A percentile compares a stretch with the other conserved stretches of the same genome.
These are phyloP conservation scores for Megaptera novaeangliae DNA, from an alignment of 2,113 vertebrate species.

Conservation along the genomic window DNA sequence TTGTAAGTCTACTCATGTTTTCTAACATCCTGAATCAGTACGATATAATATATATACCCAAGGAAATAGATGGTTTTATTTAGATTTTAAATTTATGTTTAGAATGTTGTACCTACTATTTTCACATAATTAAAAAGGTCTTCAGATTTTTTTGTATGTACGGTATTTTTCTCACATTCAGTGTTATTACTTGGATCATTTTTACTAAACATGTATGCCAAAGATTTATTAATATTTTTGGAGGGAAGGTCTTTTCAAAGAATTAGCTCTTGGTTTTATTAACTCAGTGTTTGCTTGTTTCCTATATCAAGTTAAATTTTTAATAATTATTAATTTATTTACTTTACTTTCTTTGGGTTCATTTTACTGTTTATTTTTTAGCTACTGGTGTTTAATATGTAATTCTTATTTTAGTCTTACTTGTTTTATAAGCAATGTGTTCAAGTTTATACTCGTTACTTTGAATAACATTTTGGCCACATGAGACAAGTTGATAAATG, in stretches of 20 bases:
- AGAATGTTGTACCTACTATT: background rate
- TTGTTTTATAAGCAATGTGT: background rate
- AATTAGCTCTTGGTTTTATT: background rate
- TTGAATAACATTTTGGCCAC: background rate
- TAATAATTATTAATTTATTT: background rate
- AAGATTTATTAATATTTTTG: background rate
- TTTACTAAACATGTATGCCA: background rate
- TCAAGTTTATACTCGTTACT: background rate
- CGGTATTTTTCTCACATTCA: background rate
- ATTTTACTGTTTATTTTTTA: background rate
- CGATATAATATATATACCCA: background rate
- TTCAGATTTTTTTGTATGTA: background rate
- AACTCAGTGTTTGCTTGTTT: background rate
- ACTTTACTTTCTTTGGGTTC: background rate
- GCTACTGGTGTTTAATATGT: background rate
- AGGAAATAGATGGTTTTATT: background rate
- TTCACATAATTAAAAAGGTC: background rate
- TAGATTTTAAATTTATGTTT: slow-evolving; percentile 1
- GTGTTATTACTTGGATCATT: background rate
- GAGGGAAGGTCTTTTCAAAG: background rate
- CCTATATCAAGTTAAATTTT: background rate
- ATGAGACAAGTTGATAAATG: background rate
- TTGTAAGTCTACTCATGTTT: background rate
- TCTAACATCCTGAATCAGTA: background rate
- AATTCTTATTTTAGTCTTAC: background rate